A percentile compares a stretch with the other conserved stretches of the same genome.
These are phyloP conservation scores for Trinectes maculatus DNA, from an alignment of 2,113 vertebrate species.

Conservation along the genomic window DNA sequence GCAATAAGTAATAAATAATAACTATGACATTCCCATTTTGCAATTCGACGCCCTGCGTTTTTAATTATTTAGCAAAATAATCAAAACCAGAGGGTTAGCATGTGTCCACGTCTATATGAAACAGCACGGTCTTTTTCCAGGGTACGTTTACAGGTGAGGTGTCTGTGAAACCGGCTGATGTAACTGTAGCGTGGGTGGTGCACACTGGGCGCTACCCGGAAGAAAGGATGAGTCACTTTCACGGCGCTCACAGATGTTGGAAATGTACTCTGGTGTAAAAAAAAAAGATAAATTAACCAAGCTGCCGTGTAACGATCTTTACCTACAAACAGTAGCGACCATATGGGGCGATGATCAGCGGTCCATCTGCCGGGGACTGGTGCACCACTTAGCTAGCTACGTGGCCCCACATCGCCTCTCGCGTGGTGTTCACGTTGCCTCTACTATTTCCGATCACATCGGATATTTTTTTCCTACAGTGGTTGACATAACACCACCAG, in stretches of 20 bases:
- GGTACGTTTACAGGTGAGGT: not conserved
- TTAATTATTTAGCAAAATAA: no score
- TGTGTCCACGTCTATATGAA: no score
- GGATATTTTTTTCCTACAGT: no score
- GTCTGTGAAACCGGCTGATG: conserved; percentile 55
- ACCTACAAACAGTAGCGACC: not conserved
- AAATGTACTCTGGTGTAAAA: not conserved
- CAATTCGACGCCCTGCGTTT: no score
- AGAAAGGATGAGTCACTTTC: conserved; percentile 12
- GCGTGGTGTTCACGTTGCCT: conserved; percentile 36
- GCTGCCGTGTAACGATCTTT: not conserved
- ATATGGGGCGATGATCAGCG: not conserved
- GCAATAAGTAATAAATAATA: no score
- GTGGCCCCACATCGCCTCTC: conserved; percentile 33
- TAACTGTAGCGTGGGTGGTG: conserved; percentile 42
- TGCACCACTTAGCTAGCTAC: conserved; percentile 43
- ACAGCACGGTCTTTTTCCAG: no score
- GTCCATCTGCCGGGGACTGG: not conserved
- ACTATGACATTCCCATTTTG: no score
- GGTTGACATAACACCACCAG: no score
- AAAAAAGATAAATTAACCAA: not conserved
- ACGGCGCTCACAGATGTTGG: not conserved
- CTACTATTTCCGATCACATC: not conserved
- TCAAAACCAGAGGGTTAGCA: no score
- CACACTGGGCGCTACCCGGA: not conserved